Evolutionary conservation across 2,888 invertebrate species (phyloP).

Genomic region (Cistogaster globosa): DNA sequence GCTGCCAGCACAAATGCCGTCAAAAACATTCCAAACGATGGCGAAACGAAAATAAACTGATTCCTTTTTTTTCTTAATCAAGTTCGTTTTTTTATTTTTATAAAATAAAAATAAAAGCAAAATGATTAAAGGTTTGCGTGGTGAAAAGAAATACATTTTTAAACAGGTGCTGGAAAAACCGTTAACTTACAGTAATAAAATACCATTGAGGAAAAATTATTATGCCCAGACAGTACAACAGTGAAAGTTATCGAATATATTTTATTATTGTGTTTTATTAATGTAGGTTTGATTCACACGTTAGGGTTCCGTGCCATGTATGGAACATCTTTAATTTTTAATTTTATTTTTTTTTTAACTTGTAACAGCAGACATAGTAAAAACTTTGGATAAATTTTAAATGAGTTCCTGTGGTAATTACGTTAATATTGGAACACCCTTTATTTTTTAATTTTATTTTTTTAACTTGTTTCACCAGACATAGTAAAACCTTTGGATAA

Average conservation of each 20-base stretch:
- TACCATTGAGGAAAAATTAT: background rate
- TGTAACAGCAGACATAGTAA: too few relatives aligned
- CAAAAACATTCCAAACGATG: constrained; percentile 22
- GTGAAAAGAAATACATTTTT: constrained; percentile 5
- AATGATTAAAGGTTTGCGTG: constrained; percentile 10
- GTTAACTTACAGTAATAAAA: constrained; percentile 37
- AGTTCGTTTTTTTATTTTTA: background rate
- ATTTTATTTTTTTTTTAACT: too few relatives aligned
- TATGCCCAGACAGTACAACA: background rate
- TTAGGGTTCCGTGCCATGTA: too few relatives aligned
- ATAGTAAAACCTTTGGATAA: too few relatives aligned
- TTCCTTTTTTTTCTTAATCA: background rate
- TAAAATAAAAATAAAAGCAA: constrained; percentile 27
- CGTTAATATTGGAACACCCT: too few relatives aligned
- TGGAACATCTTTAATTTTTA: too few relatives aligned
- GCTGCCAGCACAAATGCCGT: constrained; percentile 36
- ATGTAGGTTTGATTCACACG: too few relatives aligned
- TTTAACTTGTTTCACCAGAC: too few relatives aligned
- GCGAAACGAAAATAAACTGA: constrained; percentile 19
- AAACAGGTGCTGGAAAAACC: constrained; percentile 54
- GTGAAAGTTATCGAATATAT: background rate
- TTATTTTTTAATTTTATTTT: too few relatives aligned
- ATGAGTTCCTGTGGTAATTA: too few relatives aligned
- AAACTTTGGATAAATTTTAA: too few relatives aligned
- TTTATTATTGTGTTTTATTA: too few relatives aligned